Evolutionary conservation across 2,888 invertebrate genomes (phyloP), one percentile per base, ranked within the genome.

Genomic region (Uropetala carovei): DNA sequence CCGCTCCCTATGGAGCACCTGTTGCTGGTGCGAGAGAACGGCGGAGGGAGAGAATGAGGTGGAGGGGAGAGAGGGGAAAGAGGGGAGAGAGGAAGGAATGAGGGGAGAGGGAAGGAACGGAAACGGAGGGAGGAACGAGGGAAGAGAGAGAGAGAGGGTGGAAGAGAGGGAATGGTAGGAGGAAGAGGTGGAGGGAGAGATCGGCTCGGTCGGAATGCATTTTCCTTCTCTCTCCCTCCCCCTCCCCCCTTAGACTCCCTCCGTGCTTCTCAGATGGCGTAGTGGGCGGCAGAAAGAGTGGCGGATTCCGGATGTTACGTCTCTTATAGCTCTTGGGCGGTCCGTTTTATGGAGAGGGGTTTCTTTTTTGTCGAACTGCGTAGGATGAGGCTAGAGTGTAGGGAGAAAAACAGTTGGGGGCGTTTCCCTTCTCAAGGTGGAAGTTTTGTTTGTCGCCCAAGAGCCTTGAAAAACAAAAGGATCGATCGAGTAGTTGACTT

Each of bases 201-300:
- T 16, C 14, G 30, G 86, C 43, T 18, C 43, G 83, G 82, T 27
- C 82, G 13, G 83, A 13, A 56, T 43, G 5, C 43, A 30, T 18
- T 14, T 83, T 83, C 83, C 83, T 56, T 84, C 84, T 56, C 86
- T 14, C 27, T 59, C 58, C 58, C 59, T 86, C 60, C 59, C 59
- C 14, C 13, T 27, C 59, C 16, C 59, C 22, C n/a, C 3, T 5
- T 7, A 64, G 43, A 43, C 43, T 43, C 43, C 43, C 5, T 43
- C 43, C 64, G 64, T 64, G n/a, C 64, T 7, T 64, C 64, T 11
- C 64, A 16, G 4, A 4, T 18, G 14, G 27, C 16, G 82, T 30
- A 30, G 5, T 4, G 43, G 30, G 86, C 14, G 60, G 86, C 8
- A 22, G 22, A 58, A 60, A 27, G 59, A 27, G 22, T 13, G 60